A percentile compares a stretch with the other conserved stretches of the same genome.
These are phyloP conservation scores for Macroglossus sobrinus DNA, from an alignment of 2,113 vertebrate genomes.

Conservation along the genomic window DNA sequence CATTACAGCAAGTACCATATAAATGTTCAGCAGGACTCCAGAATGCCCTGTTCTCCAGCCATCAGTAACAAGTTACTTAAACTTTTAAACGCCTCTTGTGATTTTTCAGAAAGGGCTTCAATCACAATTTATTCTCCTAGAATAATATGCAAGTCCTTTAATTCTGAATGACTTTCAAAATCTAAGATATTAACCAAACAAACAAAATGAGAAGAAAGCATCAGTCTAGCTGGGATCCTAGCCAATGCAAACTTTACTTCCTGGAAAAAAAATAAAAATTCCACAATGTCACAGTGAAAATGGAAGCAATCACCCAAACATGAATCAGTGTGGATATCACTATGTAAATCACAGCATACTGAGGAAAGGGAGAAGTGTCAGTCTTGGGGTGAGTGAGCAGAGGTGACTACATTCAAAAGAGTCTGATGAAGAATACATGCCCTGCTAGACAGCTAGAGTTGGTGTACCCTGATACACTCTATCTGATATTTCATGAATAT, in stretches of 20 bases:
- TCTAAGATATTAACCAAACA: conserved; percentile 50
- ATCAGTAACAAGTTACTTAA: neutral
- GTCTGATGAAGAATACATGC: neutral
- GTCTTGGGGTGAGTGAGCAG: neutral
- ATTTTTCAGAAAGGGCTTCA: conserved; percentile 25
- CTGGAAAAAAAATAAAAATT: conserved; percentile 35
- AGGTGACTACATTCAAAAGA: neutral
- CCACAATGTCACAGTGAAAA: neutral
- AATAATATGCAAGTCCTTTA: neutral
- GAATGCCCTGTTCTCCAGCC: neutral
- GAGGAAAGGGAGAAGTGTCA: neutral
- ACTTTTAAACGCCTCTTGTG: neutral
- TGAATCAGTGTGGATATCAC: neutral
- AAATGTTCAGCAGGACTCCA: neutral
- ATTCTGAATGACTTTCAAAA: conserved; percentile 30
- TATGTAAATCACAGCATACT: conserved; percentile 15
- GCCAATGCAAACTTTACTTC: conserved; percentile 47
- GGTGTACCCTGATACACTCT: too few relatives aligned
- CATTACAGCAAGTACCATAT: neutral
- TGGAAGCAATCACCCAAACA: neutral
- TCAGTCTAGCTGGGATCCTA: neutral
- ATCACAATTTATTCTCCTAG: conserved; percentile 24
- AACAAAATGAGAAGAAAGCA: conserved; percentile 39
- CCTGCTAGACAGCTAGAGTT: neutral
- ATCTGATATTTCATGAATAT: neutral